Evolutionary conservation across 2,797 vertebrate species (phyloP).

Genomic region (Uromys caudimaculatus): DNA sequence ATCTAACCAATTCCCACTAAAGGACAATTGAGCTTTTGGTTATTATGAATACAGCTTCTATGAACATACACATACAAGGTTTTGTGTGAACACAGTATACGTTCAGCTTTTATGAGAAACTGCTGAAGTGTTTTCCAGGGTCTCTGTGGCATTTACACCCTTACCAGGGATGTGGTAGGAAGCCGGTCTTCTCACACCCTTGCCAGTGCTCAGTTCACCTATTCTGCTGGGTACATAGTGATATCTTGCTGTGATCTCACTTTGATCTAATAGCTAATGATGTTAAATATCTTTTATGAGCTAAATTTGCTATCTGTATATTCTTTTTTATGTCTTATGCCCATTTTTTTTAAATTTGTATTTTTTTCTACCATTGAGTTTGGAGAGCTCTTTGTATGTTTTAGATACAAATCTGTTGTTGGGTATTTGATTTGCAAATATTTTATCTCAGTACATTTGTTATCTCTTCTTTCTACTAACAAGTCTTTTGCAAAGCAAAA

Average conservation of each 20-base stretch:
- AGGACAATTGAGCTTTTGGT: conserved; percentile 36
- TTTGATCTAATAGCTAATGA: conserved; percentile 15
- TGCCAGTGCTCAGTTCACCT: not conserved
- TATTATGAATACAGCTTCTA: conserved; percentile 37
- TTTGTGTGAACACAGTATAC: conserved; percentile 14
- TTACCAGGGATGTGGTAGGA: not conserved
- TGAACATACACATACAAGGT: not conserved
- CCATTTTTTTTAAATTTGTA: not conserved
- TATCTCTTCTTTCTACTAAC: conserved; percentile 39
- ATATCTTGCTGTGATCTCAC: conserved; percentile 10
- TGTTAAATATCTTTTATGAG: conserved; percentile 54
- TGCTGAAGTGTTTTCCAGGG: conserved; percentile 31
- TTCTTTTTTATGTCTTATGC: conserved; percentile 39
- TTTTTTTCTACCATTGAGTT: conserved; percentile 45
- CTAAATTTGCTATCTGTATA: conserved; percentile 27
- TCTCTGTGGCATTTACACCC: conserved; percentile 18
- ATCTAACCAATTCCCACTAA: not conserved
- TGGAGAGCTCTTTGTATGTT: conserved; percentile 66
- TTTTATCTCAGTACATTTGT: conserved; percentile 63
- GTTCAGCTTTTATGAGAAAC: conserved; percentile 47
- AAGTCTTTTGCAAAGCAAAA: conserved; percentile 55
- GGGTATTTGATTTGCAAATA: conserved; percentile 53
- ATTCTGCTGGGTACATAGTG: conserved; percentile 1
- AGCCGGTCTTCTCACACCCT: not conserved
- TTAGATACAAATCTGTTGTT: conserved; percentile 64